Percentiles rank a stretch among this genome's conserved stretches.
These are phyloP conservation scores for Urechis unicinctus DNA, from an alignment of 2,888 invertebrate genomes.

Conservation along the genomic window DNA sequence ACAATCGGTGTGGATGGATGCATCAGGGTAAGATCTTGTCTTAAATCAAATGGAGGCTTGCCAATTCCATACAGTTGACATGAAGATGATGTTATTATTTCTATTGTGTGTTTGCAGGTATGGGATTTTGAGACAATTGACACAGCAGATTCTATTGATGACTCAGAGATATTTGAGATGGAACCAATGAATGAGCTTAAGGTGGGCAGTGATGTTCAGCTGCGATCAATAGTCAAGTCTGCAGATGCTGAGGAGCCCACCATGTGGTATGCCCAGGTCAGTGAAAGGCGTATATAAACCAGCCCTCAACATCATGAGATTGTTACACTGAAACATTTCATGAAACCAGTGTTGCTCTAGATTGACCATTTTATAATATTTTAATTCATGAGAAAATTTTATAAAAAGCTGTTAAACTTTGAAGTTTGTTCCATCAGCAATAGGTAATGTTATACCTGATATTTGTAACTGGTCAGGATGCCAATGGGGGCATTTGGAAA, in stretches of 20 bases:
- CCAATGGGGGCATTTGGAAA: conserved; percentile 74
- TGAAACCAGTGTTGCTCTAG: not conserved
- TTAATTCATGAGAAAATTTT: too few species aligned
- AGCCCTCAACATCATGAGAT: not conserved
- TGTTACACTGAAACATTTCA: not conserved
- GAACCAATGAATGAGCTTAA: conserved; percentile 80
- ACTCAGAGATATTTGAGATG: conserved; percentile 71
- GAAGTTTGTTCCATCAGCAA: too few species aligned
- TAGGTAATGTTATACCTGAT: too few species aligned
- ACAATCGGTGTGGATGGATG: conserved; percentile 55
- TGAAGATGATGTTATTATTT: not conserved
- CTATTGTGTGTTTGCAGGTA: conserved; percentile 47
- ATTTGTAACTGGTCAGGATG: conserved; percentile 74
- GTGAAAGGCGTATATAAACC: too few species aligned
- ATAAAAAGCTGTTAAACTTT: too few species aligned
- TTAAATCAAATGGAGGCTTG: not conserved
- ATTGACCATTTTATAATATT: too few species aligned
- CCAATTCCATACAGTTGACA: not conserved
- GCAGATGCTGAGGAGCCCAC: conserved; percentile 45
- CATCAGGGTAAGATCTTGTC: conserved; percentile 36
- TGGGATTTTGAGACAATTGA: conserved; percentile 93
- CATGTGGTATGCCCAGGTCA: conserved; percentile 70
- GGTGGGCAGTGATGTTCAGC: conserved; percentile 55
- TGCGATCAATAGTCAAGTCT: conserved; percentile 58
- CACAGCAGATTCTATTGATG: conserved; percentile 74